Evolutionary conservation across 2,888 invertebrate species (phyloP).

Genomic region (Clanis bilineata): DNA sequence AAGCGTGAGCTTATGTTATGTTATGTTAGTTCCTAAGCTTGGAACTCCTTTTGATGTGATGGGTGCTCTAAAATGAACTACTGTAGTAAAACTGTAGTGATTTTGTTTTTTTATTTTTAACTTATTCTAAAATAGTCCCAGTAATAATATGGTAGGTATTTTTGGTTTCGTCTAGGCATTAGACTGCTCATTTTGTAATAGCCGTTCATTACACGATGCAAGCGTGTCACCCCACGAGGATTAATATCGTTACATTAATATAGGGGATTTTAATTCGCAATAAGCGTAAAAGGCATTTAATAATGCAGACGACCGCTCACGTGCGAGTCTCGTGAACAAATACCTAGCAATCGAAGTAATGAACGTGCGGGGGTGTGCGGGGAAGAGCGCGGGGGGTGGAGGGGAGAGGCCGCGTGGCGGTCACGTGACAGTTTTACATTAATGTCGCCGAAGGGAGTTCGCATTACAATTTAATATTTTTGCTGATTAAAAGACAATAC

Average conservation of each 20-base stretch:
- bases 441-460: conserved; percentile 55
- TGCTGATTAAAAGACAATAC: conserved; percentile 48
- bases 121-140: background rate
- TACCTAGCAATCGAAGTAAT: conserved; percentile 75
- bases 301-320: conserved; percentile 78
- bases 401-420: conserved; percentile 60
- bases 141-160: background rate
- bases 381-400: conserved; percentile 35
- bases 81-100: no score
- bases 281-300: conserved; percentile 82
- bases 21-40: no score
- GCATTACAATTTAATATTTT: conserved; percentile 49
- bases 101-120: background rate
- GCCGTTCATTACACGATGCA: conserved; percentile 38
- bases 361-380: conserved; percentile 53
- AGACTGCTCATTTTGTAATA: conserved; percentile 50
- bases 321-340: conserved; percentile 72
- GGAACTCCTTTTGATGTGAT: no score
- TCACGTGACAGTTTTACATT: conserved; percentile 76
- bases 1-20: no score
- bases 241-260: conserved; percentile 61
- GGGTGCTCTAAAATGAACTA: no score
- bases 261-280: conserved; percentile 70
- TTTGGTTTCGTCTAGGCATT: conserved; percentile 18
- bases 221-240: conserved; percentile 43